phyloP scores from a whole-genome alignment of 1,140 invertebrate genomes.

The Onthophagus taurus region DNA sequence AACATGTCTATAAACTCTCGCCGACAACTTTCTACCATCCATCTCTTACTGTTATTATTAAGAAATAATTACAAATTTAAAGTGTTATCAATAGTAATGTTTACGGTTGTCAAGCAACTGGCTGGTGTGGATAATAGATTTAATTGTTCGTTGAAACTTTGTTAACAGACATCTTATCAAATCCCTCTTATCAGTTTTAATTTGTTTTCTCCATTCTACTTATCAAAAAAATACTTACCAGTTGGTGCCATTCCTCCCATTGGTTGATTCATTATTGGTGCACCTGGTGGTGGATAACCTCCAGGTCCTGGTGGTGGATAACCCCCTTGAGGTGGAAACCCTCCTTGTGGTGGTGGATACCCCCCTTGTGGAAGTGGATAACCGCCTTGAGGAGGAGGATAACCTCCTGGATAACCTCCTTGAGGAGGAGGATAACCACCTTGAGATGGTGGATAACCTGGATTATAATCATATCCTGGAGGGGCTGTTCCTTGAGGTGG shows the following conservation, averaged over 20 bases:
- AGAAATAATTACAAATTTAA: constrained; percentile 1
- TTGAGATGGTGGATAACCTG: constrained; percentile 21
- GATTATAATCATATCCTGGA: neutral
- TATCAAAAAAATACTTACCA: constrained; percentile 5
- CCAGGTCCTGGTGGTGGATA: constrained; percentile 7
- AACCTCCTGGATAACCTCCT: constrained; percentile 13
- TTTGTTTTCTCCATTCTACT: constrained; percentile 1
- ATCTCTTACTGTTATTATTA: neutral
- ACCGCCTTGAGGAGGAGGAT: constrained; percentile 14
- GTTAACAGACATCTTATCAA: neutral
- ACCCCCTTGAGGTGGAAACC: constrained; percentile 5
- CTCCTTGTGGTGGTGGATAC: constrained; percentile 18
- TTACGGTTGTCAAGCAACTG: no score
- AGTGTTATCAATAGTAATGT: no score
- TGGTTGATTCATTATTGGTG: constrained; percentile 16
- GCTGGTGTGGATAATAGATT: no score
- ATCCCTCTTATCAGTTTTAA: constrained; percentile 3
- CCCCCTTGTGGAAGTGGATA: constrained; percentile 12
- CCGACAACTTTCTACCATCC: neutral
- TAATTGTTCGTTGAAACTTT: no score
- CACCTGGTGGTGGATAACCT: constrained; percentile 11
- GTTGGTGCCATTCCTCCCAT: constrained; percentile 3
- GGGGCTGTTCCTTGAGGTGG: constrained; percentile 17
- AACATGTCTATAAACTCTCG: constrained; percentile 6
- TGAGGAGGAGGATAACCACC: constrained; percentile 21